phyloP scores from a whole-genome alignment of 2,113 vertebrate species.

The Hylia prasina region DNA sequence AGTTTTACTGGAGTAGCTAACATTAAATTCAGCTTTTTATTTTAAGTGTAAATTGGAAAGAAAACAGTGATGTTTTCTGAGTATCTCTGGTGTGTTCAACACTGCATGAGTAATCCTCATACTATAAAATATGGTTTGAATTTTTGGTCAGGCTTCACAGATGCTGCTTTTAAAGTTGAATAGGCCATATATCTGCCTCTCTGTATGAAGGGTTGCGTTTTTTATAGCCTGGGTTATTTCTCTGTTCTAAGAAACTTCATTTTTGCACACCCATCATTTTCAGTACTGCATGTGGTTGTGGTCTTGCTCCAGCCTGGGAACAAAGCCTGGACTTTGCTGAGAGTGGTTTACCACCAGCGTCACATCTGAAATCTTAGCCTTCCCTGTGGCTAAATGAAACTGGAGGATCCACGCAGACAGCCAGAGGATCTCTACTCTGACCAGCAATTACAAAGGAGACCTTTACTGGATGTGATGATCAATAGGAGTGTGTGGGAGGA shows the following conservation, averaged over 20 bases:
- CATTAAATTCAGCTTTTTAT: neutral
- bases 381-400: neutral
- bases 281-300: neutral
- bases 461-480: neutral
- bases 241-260: neutral
- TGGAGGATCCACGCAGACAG: neutral
- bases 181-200: neutral
- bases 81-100: neutral
- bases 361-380: neutral
- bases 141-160: neutral
- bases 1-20: neutral
- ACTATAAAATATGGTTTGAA: neutral
- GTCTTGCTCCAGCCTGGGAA: neutral
- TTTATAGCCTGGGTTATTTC: neutral
- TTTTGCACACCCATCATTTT: neutral
- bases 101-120: neutral
- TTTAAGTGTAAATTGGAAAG: neutral
- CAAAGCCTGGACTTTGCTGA: neutral
- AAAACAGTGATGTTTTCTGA: neutral
- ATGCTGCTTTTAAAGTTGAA: neutral
- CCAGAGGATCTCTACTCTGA: neutral
- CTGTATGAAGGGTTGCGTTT: fast-evolving
- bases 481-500: neutral
- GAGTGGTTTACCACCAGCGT: neutral
- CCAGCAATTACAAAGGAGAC: constrained; percentile 4